These are phyloP conservation scores for Sphenodon punctatus DNA, from an alignment of 2,797 vertebrate genomes.

Conservation along the genomic window DNA sequence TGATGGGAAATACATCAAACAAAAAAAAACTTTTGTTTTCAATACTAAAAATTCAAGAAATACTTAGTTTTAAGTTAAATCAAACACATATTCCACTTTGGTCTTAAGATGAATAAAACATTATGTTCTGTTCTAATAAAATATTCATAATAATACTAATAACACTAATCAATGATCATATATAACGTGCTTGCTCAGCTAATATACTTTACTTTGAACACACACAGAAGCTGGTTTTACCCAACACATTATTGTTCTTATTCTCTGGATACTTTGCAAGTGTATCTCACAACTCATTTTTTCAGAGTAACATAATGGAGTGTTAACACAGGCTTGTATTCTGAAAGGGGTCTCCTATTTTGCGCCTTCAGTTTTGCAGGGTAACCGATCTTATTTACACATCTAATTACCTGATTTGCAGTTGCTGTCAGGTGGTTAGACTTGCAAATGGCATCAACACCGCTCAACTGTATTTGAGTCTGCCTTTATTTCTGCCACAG, in stretches of 20 bases:
- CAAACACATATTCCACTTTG: too few relatives aligned
- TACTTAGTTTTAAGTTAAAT: conserved; percentile 71
- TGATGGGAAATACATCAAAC: conserved; percentile 73
- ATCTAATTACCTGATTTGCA: conserved; percentile 61
- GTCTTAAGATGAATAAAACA: too few relatives aligned
- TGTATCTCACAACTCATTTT: conserved; percentile 61
- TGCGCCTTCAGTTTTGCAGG: conserved; percentile 58
- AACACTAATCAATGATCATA: too few relatives aligned
- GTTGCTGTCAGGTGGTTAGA: conserved; percentile 37
- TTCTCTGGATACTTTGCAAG: conserved; percentile 62
- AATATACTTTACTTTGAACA: background rate
- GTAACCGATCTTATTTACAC: conserved; percentile 26
- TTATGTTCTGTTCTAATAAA: too few relatives aligned
- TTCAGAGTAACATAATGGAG: conserved; percentile 68
- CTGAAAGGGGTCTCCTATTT: conserved; percentile 58
- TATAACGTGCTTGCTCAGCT: background rate
- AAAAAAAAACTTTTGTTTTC: conserved; percentile 69
- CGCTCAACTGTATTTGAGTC: conserved; percentile 59
- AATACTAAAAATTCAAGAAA: conserved; percentile 72
- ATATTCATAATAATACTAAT: background rate
- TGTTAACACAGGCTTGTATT: conserved; percentile 50
- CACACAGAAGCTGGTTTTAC: conserved; percentile 40
- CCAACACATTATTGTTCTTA: conserved; percentile 69
- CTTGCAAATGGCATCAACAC: conserved; percentile 58
- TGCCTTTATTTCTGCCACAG: conserved; percentile 61